Evolutionary conservation across 2,888 invertebrate species (phyloP).

Genomic region (Noctuana brunneofusca): DNA sequence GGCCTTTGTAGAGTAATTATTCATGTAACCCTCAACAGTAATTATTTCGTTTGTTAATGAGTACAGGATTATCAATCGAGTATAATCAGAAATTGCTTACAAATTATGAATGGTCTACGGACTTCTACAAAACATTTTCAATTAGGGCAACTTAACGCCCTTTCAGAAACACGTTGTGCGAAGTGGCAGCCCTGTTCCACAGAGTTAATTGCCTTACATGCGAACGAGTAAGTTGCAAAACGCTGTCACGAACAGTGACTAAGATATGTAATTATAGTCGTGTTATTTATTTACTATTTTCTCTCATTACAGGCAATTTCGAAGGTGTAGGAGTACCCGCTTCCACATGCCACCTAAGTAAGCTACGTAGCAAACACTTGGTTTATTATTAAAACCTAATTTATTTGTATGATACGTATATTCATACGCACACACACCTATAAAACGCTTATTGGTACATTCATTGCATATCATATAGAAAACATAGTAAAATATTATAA

Average conservation of each 20-base stretch:
- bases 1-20: too few species aligned
- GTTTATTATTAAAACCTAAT: neutral
- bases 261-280: slow-evolving; percentile 2
- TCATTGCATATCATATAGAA: too few species aligned
- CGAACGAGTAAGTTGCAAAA: slow-evolving; percentile 11
- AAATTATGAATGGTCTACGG: neutral
- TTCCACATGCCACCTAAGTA: slow-evolving; percentile 80
- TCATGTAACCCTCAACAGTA: too few species aligned
- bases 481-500: too few species aligned
- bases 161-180: slow-evolving; percentile 15
- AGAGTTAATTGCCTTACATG: slow-evolving; percentile 13
- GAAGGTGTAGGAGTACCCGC: slow-evolving; percentile 64
- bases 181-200: neutral
- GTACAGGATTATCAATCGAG: too few species aligned
- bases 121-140: neutral
- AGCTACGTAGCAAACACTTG: slow-evolving; percentile 49
- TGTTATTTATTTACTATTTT: slow-evolving; percentile 51
- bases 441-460: too few species aligned
- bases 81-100: neutral
- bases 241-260: slow-evolving; percentile 8
- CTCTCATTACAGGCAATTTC: slow-evolving; percentile 75
- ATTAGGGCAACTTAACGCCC: slow-evolving; percentile 6
- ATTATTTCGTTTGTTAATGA: too few species aligned
- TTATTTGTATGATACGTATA: too few species aligned
- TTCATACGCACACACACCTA: too few species aligned